Percentiles rank a stretch among this genome's conserved stretches.
These are phyloP conservation scores for Poeciliopsis retropinna DNA, from an alignment of 2,113 vertebrate genomes.

Conservation along the genomic window DNA sequence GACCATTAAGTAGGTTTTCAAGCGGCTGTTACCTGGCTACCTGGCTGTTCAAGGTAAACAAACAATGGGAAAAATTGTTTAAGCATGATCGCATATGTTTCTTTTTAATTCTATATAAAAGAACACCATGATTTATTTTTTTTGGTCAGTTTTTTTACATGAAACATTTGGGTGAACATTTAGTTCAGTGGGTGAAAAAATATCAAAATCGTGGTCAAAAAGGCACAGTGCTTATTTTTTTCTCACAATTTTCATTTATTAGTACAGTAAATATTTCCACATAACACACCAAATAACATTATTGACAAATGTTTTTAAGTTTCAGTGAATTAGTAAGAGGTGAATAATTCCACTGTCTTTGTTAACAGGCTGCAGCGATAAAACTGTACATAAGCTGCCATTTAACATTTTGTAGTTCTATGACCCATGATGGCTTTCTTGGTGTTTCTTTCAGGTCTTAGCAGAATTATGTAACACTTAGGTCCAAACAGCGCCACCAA, in stretches of 20 bases:
- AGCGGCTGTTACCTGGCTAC: too few species aligned
- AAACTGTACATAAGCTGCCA: not conserved
- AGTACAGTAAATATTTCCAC: not conserved
- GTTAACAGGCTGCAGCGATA: not conserved
- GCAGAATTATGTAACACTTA: conserved; percentile 36
- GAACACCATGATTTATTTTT: too few species aligned
- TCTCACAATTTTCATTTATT: not conserved
- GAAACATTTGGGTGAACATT: conserved; percentile 14
- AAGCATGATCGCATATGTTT: too few species aligned
- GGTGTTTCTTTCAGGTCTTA: conserved; percentile 74
- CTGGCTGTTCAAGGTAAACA: too few species aligned
- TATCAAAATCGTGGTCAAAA: not conserved
- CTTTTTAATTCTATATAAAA: too few species aligned
- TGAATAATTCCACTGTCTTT: not conserved
- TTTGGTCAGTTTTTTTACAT: too few species aligned
- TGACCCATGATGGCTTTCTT: conserved; percentile 60
- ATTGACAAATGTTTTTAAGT: not conserved
- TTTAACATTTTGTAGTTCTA: not conserved
- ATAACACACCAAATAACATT: not conserved
- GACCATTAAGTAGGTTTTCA: too few species aligned
- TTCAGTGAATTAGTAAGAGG: not conserved
- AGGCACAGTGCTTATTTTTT: not conserved
- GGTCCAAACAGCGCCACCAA: conserved; percentile 69
- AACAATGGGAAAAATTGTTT: too few species aligned
- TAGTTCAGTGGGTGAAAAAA: too few species aligned